These are phyloP conservation scores for Encarsia formosa DNA, from an alignment of 2,888 invertebrate species.

Conservation along the genomic window DNA sequence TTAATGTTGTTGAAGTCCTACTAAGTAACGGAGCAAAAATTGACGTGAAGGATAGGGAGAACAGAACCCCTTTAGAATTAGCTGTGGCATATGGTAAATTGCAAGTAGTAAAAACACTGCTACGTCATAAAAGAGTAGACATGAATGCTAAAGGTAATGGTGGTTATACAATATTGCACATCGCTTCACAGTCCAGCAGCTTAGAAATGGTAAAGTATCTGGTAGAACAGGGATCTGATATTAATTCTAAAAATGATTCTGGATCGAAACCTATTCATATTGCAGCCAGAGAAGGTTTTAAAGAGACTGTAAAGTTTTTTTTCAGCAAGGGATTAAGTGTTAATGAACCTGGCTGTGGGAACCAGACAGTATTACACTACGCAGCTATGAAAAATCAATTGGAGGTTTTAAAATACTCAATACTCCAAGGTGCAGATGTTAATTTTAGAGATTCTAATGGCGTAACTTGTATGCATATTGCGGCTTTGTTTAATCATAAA, in stretches of 20 bases:
- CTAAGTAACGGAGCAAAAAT: conserved; percentile 25
- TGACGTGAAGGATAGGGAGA: conserved; percentile 19
- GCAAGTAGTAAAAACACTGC: conserved; percentile 16
- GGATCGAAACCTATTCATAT: conserved; percentile 7
- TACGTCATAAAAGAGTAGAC: conserved; percentile 8
- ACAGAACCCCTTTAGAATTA: conserved; percentile 28
- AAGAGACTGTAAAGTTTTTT: not conserved
- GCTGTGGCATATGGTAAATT: conserved; percentile 23
- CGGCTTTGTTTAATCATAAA: not conserved
- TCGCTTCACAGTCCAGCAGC: conserved; percentile 28
- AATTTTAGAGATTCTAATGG: not conserved
- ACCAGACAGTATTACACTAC: not conserved
- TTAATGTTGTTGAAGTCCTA: conserved; percentile 5
- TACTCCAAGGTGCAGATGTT: not conserved
- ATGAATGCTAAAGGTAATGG: conserved; percentile 5
- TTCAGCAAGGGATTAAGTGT: not conserved
- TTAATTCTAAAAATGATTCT: conserved; percentile 14
- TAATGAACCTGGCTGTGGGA: not conserved
- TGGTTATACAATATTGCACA: conserved; percentile 24
- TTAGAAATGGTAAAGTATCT: conserved; percentile 7
- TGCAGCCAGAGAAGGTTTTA: not conserved
- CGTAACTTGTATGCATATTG: not conserved
- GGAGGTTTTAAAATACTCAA: not conserved
- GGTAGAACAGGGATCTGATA: conserved; percentile 14
- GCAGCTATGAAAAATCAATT: not conserved